phyloP scores from a whole-genome alignment of 2,797 vertebrate species.

The Melopsittacus undulatus region DNA sequence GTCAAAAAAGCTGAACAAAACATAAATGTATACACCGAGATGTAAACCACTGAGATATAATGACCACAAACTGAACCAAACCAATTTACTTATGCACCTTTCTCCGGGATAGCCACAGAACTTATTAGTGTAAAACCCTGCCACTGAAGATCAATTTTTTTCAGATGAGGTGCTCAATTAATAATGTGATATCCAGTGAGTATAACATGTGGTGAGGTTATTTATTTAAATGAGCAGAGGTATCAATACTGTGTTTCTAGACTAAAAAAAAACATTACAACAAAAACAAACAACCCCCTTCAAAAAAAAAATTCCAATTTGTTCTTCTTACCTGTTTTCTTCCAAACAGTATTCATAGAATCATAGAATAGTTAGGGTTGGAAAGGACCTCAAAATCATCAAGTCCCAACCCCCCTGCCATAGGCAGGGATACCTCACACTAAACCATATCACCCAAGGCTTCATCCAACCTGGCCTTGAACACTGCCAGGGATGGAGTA shows the following conservation, averaged over 20 bases:
- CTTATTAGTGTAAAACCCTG: neutral
- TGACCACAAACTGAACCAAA: neutral
- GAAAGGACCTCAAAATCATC: too few species aligned
- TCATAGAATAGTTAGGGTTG: neutral
- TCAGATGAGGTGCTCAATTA: neutral
- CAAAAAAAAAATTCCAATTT: neutral
- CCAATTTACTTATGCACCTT: neutral
- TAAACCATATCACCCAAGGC: too few species aligned
- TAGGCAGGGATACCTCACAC: too few species aligned
- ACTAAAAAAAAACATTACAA: neutral
- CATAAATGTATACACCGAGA: neutral
- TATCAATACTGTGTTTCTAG: neutral
- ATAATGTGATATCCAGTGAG: neutral
- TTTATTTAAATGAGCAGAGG: neutral
- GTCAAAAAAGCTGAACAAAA: neutral
- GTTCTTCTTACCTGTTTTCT: neutral
- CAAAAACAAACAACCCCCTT: rapidly evolving
- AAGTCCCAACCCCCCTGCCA: neutral
- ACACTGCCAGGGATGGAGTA: too few species aligned
- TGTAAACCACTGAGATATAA: neutral
- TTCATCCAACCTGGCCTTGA: too few species aligned
- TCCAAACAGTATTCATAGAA: neutral
- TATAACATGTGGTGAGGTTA: neutral
- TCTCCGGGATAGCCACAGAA: neutral
- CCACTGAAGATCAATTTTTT: neutral